phyloP scores from a whole-genome alignment of 2,888 invertebrate genomes.

The Morinoia aosen region DNA sequence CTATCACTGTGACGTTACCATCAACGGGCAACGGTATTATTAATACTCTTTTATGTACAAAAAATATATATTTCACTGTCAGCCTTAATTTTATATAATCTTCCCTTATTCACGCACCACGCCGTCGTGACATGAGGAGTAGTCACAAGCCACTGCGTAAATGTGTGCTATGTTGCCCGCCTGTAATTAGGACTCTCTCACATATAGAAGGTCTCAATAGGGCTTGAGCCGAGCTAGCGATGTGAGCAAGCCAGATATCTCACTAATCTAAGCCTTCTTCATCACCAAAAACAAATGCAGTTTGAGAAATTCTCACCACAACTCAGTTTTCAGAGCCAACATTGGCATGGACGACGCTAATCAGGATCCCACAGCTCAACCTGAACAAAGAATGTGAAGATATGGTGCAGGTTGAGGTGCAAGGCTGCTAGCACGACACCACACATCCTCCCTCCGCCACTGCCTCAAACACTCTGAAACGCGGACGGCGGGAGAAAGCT shows the following conservation, averaged over 20 bases:
- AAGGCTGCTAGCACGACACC: not conserved
- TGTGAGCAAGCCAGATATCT: not conserved
- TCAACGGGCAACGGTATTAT: not conserved
- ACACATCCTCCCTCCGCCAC: not conserved
- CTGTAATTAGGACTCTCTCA: not conserved
- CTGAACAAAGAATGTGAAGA: not conserved
- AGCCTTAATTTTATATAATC: not conserved
- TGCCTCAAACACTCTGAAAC: constrained; percentile 17
- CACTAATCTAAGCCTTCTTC: not conserved
- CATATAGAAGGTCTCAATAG: not conserved
- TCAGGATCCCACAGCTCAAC: not conserved
- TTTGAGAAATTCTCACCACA: not conserved
- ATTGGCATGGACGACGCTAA: not conserved
- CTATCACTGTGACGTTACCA: not conserved
- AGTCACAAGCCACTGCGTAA: not conserved
- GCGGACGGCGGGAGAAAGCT: not conserved
- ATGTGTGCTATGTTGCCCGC: not conserved
- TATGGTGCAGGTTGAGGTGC: not conserved
- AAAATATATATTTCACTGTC: not conserved
- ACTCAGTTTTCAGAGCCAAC: not conserved
- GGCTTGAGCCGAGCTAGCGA: not conserved
- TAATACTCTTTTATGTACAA: not conserved
- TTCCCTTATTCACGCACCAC: not conserved
- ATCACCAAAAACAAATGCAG: not conserved
- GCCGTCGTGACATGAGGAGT: not conserved